A percentile compares a stretch with the other conserved stretches of the same genome.
Evolutionary conservation across 2,888 invertebrate genomes (phyloP).

Genomic region (Caenorhabditis becei): DNA sequence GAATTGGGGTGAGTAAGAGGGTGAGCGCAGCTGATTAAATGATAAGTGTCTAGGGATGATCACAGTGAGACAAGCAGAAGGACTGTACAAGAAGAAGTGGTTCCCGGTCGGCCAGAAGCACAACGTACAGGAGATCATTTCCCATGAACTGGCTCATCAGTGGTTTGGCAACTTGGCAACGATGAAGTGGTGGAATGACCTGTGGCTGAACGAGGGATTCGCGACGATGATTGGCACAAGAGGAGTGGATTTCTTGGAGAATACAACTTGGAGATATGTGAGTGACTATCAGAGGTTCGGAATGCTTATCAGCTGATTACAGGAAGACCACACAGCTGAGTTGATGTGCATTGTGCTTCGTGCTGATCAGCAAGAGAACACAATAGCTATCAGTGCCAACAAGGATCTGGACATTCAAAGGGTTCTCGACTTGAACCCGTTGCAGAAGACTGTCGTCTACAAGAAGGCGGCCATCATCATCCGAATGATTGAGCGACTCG

Average conservation of each 20-base stretch:
- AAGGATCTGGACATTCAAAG: conserved; percentile 15
- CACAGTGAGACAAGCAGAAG: conserved; percentile 54
- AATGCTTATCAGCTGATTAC: neutral
- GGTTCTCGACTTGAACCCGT: conserved; percentile 1
- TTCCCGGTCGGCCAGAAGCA: conserved; percentile 50
- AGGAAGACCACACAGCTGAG: conserved; percentile 57
- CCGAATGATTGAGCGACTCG: conserved; percentile 71
- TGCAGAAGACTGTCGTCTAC: conserved; percentile 40
- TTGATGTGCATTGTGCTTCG: conserved; percentile 47
- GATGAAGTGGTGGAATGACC: conserved; percentile 80
- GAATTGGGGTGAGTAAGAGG: conserved; percentile 74
- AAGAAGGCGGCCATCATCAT: conserved; percentile 68
- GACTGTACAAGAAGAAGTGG: conserved; percentile 47
- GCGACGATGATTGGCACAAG: conserved; percentile 66
- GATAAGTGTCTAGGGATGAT: conserved; percentile 49
- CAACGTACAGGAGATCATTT: conserved; percentile 50
- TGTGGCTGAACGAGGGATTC: conserved; percentile 79
- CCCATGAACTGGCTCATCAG: conserved; percentile 77
- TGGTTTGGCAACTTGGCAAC: conserved; percentile 80
- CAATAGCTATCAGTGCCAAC: conserved; percentile 31
- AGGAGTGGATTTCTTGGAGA: conserved; percentile 63
- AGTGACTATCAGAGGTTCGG: conserved; percentile 5
- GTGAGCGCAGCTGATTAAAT: neutral
- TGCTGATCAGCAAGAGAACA: conserved; percentile 30
- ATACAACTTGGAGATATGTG: conserved; percentile 64